Conservation (phyloP, 2,888 invertebrate genomes). For the Eumerus sabulonum region DNA sequence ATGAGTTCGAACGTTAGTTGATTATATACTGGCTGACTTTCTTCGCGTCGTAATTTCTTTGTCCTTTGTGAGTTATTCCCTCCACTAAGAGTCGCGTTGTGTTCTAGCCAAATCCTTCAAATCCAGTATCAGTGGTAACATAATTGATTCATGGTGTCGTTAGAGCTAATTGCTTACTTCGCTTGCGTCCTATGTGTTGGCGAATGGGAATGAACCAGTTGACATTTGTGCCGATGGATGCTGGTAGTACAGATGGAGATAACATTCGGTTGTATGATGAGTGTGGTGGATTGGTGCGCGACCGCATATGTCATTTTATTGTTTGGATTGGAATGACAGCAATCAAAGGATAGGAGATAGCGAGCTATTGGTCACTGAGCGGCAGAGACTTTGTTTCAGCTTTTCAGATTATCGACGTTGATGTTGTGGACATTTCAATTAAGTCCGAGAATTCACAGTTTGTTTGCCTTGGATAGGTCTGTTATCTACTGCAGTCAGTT, state of each 20-base stretch:
- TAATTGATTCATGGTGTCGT: slow-evolving; percentile 66
- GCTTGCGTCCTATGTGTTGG: slow-evolving; percentile 24
- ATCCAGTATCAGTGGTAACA: slow-evolving; percentile 54
- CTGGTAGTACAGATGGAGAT: slow-evolving; percentile 15
- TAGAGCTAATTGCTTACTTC: slow-evolving; percentile 61
- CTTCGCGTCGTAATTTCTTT: too few relatives aligned
- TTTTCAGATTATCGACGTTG: too few relatives aligned
- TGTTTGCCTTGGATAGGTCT: too few relatives aligned
- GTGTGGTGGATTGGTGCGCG: slow-evolving; percentile 16
- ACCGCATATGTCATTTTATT: slow-evolving; percentile 41
- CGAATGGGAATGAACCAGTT: slow-evolving; percentile 32
- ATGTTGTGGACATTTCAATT: too few relatives aligned
- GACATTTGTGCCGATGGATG: slow-evolving; percentile 42
- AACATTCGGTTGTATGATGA: slow-evolving; percentile 55
- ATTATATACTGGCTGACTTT: slow-evolving; percentile 9
- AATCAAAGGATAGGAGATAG: slow-evolving; percentile 1
- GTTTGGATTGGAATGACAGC: slow-evolving; percentile 42
- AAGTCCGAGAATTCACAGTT: too few relatives aligned
- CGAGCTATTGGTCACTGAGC: neutral
- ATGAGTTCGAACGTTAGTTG: slow-evolving; percentile 13
- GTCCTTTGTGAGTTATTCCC: neutral
- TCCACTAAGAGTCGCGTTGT: slow-evolving; percentile 27
- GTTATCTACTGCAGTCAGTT: too few relatives aligned
- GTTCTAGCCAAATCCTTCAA: slow-evolving; percentile 37
- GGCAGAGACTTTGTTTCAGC: neutral